Base-by-base conservation (phyloP, 1,140 invertebrate genomes). In the Riptortus pedestris region DNA sequence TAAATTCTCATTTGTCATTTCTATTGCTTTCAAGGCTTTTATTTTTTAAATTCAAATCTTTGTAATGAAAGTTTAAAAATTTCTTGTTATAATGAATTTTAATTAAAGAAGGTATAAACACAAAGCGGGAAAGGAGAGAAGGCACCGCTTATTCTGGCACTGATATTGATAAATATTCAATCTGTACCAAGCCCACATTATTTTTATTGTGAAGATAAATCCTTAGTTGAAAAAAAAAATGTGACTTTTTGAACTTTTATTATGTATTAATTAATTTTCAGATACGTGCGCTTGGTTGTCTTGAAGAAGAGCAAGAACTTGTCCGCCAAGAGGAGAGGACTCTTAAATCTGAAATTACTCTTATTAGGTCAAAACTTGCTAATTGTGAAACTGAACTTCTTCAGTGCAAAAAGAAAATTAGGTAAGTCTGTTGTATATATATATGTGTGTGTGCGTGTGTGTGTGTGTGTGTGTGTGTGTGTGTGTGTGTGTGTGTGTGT, bases 391-490 rank as follows among this genome's bases (percentile, higher is more conserved):
- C 87, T 0, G 89, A 94, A 74, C 74, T 93, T 59, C 73, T 90
- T 64, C 87, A 92, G 68, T 92, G 90, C 74, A 90, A 90, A 78
- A 93, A 88, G 72, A 91, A 90, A 77, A 91, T 90, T 68, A 81
- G 87, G 75, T 84, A 83, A 72, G 70, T 81, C 64, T 51, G 62
- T 59, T 62, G 12, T 57, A 55, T 52, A 20, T 55, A 16, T 55
- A 4, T 55, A 4, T 27, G n/a, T 62, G 4, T 62, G n/a, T 62
- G 31, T 38, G 31, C 14, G 31, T 38, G 31, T 38, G 31, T 38
- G 31, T 38, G 31, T 38, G 31, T 38, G 31, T 38, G 31, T 38
- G 31, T 38, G 31, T 38, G 31, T 38, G 31, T 5, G 31, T 38
- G 31, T 38, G 31, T 14, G 31, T 5, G 31, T 38, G 31, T 38